Base-by-base conservation (phyloP, 2,113 vertebrate genomes). In the Gobiocypris rarus region DNA sequence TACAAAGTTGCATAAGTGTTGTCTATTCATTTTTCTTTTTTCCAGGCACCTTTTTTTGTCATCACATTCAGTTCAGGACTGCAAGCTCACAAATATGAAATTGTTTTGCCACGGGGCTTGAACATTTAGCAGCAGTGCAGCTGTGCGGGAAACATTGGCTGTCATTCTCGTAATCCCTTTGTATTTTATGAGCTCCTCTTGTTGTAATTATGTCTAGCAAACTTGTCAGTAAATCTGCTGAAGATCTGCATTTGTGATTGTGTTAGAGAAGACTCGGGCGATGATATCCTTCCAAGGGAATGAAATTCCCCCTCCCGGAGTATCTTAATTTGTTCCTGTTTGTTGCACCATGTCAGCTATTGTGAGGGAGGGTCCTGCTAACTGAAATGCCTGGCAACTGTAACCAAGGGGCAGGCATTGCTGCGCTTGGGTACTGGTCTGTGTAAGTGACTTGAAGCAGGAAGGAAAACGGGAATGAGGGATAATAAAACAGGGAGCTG, bases 401-500 rank as follows among this genome's bases (percentile, higher is more conserved):
- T 97, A 95, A 95, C 95, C 91, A 95, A 95, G 94, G 93, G 95
- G 93, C 93, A 92, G 91, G 85, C 90, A 93, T 89, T 93, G 91
- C 92, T 91, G 91, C 90, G 93, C 90, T 81, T 91, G 93, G 94
- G 93, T 94, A 93, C 95, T 94, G 94, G 94, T 88, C 74, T 89
- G 91, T 86, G 90, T 87, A 91, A 92, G 93, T 88, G 92, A 93
- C 90, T 93, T 90, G 83, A 69, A 90, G 88, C 91, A 34, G 61
- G 48, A 65, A 88, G 26, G 58, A 48, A 43, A 34, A 83, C 56
- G 81, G 79, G 50, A 79, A 65, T 26, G 19, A 19, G 50, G 77
- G 26, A 38, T 24, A 43, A 89, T 83, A 87, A 88, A 80, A 63
- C 84, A 82, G 73, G 76, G 48, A 67, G 52, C 48, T 56, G 28